phyloP scores from a whole-genome alignment of 2,113 vertebrate genomes.

The Ranitomeya imitator region DNA sequence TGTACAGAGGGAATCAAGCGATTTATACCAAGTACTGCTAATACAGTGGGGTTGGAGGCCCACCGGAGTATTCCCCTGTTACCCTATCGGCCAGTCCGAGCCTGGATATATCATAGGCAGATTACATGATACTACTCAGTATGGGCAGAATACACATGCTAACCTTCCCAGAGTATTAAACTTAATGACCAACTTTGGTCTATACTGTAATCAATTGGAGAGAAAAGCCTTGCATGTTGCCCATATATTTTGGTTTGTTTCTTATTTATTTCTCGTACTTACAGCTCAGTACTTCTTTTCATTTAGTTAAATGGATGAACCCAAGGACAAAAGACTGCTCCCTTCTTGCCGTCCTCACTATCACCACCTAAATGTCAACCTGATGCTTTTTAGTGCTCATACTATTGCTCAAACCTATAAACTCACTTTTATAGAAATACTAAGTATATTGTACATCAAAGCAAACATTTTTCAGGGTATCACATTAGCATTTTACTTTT shows the following conservation, averaged over 20 bases:
- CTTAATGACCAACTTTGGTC: not conserved
- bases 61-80: too few species aligned
- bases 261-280: not conserved
- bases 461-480: conserved; percentile 62
- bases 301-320: conserved; percentile 1
- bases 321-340: not conserved
- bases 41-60: too few species aligned
- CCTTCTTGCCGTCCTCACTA: conserved; percentile 34
- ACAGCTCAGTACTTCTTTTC: not conserved
- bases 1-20: too few species aligned
- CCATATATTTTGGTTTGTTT: not conserved
- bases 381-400: conserved; percentile 10
- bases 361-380: conserved; percentile 48
- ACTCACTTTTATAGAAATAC: conserved; percentile 24
- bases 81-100: too few species aligned
- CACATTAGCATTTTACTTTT: conserved; percentile 70
- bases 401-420: conserved; percentile 10
- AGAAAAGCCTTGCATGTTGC: not conserved
- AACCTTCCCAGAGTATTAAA: not conserved
- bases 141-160: not conserved
- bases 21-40: too few species aligned
- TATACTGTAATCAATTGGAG: not conserved
- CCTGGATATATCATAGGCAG: too few species aligned
- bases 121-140: not conserved
- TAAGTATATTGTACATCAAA: conserved; percentile 42